Percentiles rank a stretch among this genome's conserved stretches.
These are phyloP conservation scores for Clitarchus hookeri DNA, from an alignment of 2,888 invertebrate genomes.

Conservation along the genomic window DNA sequence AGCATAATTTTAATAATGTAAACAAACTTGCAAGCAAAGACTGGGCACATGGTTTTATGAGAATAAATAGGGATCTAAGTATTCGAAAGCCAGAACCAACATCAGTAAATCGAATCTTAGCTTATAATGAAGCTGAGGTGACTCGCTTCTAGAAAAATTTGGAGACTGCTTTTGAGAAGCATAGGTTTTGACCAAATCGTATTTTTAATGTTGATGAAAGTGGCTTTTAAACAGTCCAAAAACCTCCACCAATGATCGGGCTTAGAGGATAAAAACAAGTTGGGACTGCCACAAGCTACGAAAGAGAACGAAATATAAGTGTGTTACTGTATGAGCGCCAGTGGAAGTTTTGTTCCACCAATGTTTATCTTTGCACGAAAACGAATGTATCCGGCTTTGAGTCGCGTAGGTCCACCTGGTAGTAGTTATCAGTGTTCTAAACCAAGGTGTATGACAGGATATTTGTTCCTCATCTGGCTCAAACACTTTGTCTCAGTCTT, in stretches of 20 bases:
- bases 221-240: background rate
- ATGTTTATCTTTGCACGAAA: too few relatives aligned
- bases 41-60: background rate
- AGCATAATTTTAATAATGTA: background rate
- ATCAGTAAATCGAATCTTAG: too few relatives aligned
- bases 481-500: constrained; percentile 15
- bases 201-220: background rate
- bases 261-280: background rate
- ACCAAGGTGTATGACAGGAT: background rate
- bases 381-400: too few relatives aligned
- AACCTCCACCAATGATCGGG: background rate
- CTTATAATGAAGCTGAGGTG: too few relatives aligned
- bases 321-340: too few relatives aligned
- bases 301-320: background rate
- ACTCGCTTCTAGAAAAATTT: background rate
- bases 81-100: background rate
- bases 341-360: too few relatives aligned
- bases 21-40: background rate
- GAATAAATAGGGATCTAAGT: background rate
- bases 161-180: background rate
- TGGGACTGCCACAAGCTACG: background rate
- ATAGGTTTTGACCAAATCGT: background rate
- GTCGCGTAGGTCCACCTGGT: too few relatives aligned
- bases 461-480: constrained; percentile 21
- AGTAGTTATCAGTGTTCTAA: background rate